A percentile compares a stretch with the other conserved stretches of the same genome.
These are phyloP conservation scores for Camponotus vicinus DNA, from an alignment of 1,140 invertebrate genomes.

Conservation along the genomic window DNA sequence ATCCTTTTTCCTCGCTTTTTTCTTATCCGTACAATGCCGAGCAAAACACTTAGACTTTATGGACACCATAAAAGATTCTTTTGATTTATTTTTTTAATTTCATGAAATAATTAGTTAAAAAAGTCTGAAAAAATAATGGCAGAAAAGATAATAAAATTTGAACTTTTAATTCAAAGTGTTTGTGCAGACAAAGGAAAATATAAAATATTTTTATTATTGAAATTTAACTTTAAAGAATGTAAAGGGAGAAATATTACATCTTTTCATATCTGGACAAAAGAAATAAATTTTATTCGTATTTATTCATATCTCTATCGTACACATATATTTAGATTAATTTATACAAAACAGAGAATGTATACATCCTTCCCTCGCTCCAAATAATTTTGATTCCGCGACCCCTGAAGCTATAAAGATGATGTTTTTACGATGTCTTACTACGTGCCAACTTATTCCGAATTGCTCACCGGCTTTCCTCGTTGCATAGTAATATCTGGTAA, in stretches of 20 bases:
- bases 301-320: neutral
- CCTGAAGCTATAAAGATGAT: neutral
- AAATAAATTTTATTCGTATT: neutral
- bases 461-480: neutral
- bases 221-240: constrained; percentile 7
- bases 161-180: neutral
- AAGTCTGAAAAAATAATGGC: constrained; percentile 25
- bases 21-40: neutral
- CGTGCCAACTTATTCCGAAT: constrained; percentile 7
- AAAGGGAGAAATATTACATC: neutral
- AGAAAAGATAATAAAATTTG: constrained; percentile 8
- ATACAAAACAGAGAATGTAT: neutral
- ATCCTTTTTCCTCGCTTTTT: neutral
- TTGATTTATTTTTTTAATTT: constrained; percentile 8
- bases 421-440: too few species aligned
- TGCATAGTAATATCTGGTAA: constrained; percentile 27
- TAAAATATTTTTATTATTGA: constrained; percentile 7
- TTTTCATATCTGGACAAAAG: neutral
- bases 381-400: neutral
- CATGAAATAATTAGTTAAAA: neutral
- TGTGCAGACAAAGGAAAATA: neutral
- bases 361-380: neutral
- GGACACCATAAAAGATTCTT: neutral
- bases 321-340: neutral
- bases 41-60: constrained; percentile 12